Percentiles rank a stretch among this genome's conserved stretches.
Evolutionary conservation across 64 coral and sea anemone genomes (phyloP).

Genomic region (Orbicella faveolata): DNA sequence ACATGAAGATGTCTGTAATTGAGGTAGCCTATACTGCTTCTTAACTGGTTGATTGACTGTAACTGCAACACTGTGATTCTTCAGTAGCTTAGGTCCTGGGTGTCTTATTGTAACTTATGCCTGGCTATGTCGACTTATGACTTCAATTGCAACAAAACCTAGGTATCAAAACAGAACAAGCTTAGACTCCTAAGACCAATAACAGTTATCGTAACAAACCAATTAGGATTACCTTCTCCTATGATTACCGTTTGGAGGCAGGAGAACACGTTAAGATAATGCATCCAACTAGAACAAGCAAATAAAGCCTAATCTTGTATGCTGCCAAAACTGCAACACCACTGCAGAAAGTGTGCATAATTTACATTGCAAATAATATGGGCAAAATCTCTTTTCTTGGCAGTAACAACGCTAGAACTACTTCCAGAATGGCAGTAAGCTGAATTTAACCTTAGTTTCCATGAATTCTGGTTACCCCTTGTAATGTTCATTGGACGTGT

Average conservation of each 20-base stretch:
- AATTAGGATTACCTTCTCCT: not conserved
- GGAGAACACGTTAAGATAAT: too few relatives aligned
- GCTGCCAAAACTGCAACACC: too few relatives aligned
- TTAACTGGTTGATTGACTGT: slow-evolving; percentile 36
- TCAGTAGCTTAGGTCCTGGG: not conserved
- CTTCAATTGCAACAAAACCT: slow-evolving; percentile 49
- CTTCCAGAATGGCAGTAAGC: too few relatives aligned
- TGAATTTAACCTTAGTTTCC: too few relatives aligned
- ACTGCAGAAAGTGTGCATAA: too few relatives aligned
- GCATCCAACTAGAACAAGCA: too few relatives aligned
- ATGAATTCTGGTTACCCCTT: too few relatives aligned
- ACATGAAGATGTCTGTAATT: slow-evolving; percentile 21
- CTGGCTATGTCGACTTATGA: slow-evolving; percentile 50
- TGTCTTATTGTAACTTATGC: slow-evolving; percentile 44
- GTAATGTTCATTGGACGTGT: too few relatives aligned
- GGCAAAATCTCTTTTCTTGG: too few relatives aligned
- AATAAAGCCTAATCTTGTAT: too few relatives aligned
- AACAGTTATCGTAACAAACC: slow-evolving; percentile 13
- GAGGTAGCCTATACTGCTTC: slow-evolving; percentile 48
- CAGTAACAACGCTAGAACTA: too few relatives aligned
- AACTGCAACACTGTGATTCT: slow-evolving; percentile 23
- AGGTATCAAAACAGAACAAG: slow-evolving; percentile 49
- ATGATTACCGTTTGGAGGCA: not conserved
- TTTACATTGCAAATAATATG: too few relatives aligned
- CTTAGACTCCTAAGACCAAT: slow-evolving; percentile 27